phyloP scores from a whole-genome alignment of 92 coral and sea anemone genomes.

The Phenganax marumi region DNA sequence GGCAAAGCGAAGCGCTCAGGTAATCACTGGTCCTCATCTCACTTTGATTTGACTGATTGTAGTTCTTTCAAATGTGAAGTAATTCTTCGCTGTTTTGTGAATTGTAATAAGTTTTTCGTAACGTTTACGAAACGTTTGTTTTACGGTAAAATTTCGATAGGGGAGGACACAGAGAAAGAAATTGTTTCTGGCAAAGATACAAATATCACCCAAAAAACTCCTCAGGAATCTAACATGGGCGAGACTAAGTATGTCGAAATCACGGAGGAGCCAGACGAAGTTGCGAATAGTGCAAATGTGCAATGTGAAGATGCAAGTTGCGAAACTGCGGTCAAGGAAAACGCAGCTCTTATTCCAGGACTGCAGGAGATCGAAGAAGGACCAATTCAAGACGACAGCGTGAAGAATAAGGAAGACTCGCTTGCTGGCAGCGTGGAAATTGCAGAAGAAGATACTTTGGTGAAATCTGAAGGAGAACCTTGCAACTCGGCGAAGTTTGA shows the following conservation, averaged over 20 bases:
- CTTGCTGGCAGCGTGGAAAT: neutral
- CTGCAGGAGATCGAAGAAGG: constrained; percentile 37
- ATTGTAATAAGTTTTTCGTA: constrained; percentile 15
- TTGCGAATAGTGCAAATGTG: neutral
- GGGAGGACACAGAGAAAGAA: neutral
- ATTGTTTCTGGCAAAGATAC: constrained; percentile 17
- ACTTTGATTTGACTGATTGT: neutral
- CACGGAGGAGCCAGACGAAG: constrained; percentile 30
- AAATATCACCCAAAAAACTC: neutral
- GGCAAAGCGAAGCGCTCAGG: too few relatives aligned
- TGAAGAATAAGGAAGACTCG: neutral
- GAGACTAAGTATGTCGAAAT: constrained; percentile 35
- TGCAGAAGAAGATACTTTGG: neutral
- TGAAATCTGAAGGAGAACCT: too few relatives aligned
- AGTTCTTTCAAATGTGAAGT: neutral
- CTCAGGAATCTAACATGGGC: constrained; percentile 7
- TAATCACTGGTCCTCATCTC: neutral
- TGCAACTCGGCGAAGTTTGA: too few relatives aligned
- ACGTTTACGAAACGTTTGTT: neutral
- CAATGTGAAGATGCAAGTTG: neutral
- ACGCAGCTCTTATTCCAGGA: constrained; percentile 27
- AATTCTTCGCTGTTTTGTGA: neutral
- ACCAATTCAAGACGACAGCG: neutral
- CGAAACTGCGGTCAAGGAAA: neutral
- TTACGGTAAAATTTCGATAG: neutral